Percentiles rank a stretch among this genome's conserved stretches.
Evolutionary conservation across 2,113 vertebrate species (phyloP).

Genomic region (Paradisaea rubra): DNA sequence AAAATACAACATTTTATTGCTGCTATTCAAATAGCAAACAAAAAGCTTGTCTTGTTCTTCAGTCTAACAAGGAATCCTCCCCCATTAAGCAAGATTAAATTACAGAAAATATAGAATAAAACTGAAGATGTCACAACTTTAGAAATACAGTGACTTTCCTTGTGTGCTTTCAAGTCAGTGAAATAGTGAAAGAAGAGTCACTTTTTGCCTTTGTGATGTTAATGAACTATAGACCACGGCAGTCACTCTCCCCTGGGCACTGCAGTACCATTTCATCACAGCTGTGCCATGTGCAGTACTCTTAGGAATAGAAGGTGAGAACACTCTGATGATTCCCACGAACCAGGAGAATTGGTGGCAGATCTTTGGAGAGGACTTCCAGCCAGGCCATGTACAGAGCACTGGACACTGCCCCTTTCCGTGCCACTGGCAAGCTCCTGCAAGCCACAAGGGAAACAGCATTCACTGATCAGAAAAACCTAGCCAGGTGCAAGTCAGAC

Average conservation of each 20-base stretch:
- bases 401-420: conserved; percentile 92
- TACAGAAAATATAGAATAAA: conserved; percentile 69
- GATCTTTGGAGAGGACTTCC: conserved; percentile 89
- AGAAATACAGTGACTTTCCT: conserved; percentile 71
- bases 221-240: conserved; percentile 42
- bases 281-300: background rate
- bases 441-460: background rate
- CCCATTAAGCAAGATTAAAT: conserved; percentile 70
- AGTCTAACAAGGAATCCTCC: conserved; percentile 69
- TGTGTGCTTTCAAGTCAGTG: conserved; percentile 79
- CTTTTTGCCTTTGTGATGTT: conserved; percentile 68
- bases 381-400: conserved; percentile 97
- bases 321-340: conserved; percentile 99
- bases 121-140: conserved; percentile 67
- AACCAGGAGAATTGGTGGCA: conserved; percentile 91
- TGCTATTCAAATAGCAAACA: conserved; percentile 84
- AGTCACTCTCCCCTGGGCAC: conserved; percentile 61
- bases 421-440: conserved; percentile 94
- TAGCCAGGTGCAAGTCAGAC: background rate
- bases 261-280: conserved; percentile 64
- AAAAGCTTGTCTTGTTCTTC: conserved; percentile 72
- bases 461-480: background rate
- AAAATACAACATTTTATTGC: conserved; percentile 88
- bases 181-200: conserved; percentile 74
- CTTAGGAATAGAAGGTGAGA: conserved; percentile 97